Evolutionary conservation across 2,797 vertebrate genomes (phyloP).

Genomic region (Acipenser oxyrinchus): DNA sequence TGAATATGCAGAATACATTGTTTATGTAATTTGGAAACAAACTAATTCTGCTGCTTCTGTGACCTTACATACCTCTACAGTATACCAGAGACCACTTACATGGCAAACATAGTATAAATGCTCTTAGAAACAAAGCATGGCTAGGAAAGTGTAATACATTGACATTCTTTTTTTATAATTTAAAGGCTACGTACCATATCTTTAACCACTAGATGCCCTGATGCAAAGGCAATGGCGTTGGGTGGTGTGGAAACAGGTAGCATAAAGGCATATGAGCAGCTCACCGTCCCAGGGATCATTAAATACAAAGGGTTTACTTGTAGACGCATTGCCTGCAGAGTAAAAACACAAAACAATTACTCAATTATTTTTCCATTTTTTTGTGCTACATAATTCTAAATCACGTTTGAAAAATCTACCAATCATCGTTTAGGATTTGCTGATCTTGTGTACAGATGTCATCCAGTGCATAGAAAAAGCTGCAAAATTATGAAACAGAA

Average conservation of each 20-base stretch:
- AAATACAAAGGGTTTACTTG: conserved; percentile 86
- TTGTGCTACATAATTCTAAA: background rate
- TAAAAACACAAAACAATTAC: conserved; percentile 21
- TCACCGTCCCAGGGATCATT: conserved; percentile 87
- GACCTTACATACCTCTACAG: too few species aligned
- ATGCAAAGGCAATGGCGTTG: conserved; percentile 93
- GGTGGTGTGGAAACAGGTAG: conserved; percentile 92
- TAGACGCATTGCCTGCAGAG: conserved; percentile 73
- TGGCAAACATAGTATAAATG: too few species aligned
- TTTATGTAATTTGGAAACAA: too few species aligned
- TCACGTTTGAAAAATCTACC: background rate
- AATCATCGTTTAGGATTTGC: background rate
- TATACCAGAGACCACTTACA: too few species aligned
- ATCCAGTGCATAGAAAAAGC: too few species aligned
- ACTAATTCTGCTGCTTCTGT: too few species aligned
- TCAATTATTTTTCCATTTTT: background rate
- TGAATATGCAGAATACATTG: too few species aligned
- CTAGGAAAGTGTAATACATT: too few species aligned
- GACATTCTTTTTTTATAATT: too few species aligned
- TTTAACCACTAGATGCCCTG: conserved; percentile 89
- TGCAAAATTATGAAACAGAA: too few species aligned
- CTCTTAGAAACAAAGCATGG: too few species aligned
- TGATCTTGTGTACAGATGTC: too few species aligned
- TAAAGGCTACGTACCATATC: conserved; percentile 77
- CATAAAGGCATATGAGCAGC: conserved; percentile 94